These are phyloP conservation scores for Hoplodrina blanda DNA, from an alignment of 2,888 invertebrate species.

Conservation along the genomic window DNA sequence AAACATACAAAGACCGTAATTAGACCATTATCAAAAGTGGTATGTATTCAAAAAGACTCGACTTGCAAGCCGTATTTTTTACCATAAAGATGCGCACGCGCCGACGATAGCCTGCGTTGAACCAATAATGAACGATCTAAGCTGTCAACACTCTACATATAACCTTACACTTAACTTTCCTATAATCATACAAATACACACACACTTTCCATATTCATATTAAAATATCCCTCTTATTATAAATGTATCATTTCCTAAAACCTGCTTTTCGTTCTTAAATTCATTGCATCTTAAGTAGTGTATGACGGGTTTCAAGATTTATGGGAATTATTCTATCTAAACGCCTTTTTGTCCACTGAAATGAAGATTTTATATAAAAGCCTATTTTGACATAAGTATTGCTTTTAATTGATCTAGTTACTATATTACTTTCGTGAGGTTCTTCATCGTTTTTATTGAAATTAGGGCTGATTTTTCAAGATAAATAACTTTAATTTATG, in stretches of 20 bases:
- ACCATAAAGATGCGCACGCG: background rate
- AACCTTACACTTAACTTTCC: constrained; percentile 29
- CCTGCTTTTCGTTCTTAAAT: constrained; percentile 25
- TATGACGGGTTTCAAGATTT: constrained; percentile 58
- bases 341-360: constrained; percentile 43
- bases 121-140: constrained; percentile 5
- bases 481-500: too few species aligned
- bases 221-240: constrained; percentile 49
- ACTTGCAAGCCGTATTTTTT: background rate
- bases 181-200: constrained; percentile 39
- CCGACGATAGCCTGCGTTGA: background rate
- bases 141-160: constrained; percentile 16
- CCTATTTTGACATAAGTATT: constrained; percentile 17
- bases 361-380: constrained; percentile 5
- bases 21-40: constrained; percentile 10
- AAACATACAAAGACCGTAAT: constrained; percentile 14
- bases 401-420: constrained; percentile 12
- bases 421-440: background rate
- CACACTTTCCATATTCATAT: constrained; percentile 18
- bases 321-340: constrained; percentile 64
- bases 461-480: too few species aligned
- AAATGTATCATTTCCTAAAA: constrained; percentile 22
- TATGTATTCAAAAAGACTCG: background rate
- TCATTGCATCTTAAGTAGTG: constrained; percentile 53
- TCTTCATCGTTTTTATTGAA: background rate